Base-by-base conservation (phyloP, 1,140 invertebrate genomes). In the Drosophila nigromelanica region DNA sequence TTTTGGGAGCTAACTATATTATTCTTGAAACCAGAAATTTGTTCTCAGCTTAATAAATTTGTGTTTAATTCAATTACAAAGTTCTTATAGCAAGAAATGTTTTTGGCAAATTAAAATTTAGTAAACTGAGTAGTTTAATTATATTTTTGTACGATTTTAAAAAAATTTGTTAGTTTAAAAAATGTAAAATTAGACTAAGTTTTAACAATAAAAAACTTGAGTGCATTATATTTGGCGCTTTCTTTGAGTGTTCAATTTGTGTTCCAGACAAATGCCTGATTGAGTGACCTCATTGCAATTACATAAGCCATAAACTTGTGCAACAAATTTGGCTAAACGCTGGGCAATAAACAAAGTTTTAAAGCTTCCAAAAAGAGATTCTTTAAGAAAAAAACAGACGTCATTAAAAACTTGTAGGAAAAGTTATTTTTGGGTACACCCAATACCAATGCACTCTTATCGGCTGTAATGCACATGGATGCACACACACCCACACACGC, bases 381-480 rank as follows among this genome's bases (percentile, higher is more conserved):
- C 33, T 62, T 60, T 33, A 45, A 55, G 14, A 45, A 48, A 42
- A 48, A 54, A 59, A 60, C 67, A 54, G 54, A 60, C 67, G 33
- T 73, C 63, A 73, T 67, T 67, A 73, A 60, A 68, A 68, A 68
- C 64, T 73, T 69, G 37, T 8, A 45, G 15, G 15, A 24, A 73
- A 61, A 61, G 14, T 54, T 69, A 56, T 30, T 35, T 35, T 60
- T 14, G 27, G 37, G 10, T 10, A 6, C n/a, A 14, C 21, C 27
- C 15, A 64, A 39, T 59, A 59, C 30, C 48, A 43, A 58, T 51
- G 18, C 37, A 30, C 43, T 68, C 71, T 77, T 77, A 77, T 77
- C 75, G 60, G 52, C 42, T 54, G 54, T 37, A 62, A 37, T 58
- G 64, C 78, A 87, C 76, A 82, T 82, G 72, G 66, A 70, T 82